Evolutionary conservation across 1,140 invertebrate genomes (phyloP).

Genomic region (Drosophila ohnishii): DNA sequence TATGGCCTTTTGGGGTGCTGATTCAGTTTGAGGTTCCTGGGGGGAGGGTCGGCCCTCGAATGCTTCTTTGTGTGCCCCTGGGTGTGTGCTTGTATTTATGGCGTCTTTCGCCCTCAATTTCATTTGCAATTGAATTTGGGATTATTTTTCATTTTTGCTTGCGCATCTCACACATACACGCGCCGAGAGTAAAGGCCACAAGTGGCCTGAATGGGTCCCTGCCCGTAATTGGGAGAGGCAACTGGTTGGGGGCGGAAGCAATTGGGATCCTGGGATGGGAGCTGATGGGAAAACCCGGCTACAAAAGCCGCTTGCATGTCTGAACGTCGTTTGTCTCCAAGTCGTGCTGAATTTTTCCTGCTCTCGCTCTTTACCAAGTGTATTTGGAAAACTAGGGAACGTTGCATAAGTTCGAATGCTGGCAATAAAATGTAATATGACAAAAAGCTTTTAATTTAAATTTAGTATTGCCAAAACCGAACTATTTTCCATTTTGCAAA

Average conservation of each 20-base stretch:
- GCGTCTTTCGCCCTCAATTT: conserved; percentile 77
- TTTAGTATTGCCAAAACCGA: background rate
- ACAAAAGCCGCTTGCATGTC: conserved; percentile 76
- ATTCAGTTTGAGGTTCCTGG: conserved; percentile 38
- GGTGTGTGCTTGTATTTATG: conserved; percentile 61
- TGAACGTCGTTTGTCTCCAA: conserved; percentile 72
- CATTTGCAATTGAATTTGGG: conserved; percentile 81
- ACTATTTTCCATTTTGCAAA: background rate
- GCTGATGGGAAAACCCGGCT: conserved; percentile 12
- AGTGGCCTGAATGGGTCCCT: conserved; percentile 66
- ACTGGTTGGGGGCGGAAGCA: conserved; percentile 5
- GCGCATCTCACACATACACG: conserved; percentile 51
- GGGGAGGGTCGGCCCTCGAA: conserved; percentile 26
- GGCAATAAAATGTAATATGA: background rate
- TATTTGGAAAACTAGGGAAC: background rate
- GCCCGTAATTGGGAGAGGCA: conserved; percentile 35
- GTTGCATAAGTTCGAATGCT: background rate
- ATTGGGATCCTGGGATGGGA: background rate
- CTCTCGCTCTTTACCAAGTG: background rate
- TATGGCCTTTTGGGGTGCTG: conserved; percentile 49
- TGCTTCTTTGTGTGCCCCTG: conserved; percentile 27
- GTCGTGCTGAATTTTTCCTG: conserved; percentile 46
- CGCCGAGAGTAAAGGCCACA: conserved; percentile 59
- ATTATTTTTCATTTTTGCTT: conserved; percentile 80
- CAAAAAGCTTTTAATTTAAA: background rate